Conservation (phyloP, 2,113 vertebrate species). For the Hiodon tergisus region DNA sequence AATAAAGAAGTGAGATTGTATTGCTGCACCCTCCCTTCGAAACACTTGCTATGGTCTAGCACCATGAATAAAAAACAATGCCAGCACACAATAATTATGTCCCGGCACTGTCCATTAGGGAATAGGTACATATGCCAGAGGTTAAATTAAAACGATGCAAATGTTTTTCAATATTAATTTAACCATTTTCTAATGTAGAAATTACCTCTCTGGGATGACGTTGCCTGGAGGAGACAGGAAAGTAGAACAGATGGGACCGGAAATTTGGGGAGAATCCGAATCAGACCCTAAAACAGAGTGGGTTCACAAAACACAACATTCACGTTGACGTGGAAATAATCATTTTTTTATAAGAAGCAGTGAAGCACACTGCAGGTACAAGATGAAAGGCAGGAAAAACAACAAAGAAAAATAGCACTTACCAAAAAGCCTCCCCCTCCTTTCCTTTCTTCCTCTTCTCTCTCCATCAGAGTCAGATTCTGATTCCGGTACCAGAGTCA, state of each 20-base stretch:
- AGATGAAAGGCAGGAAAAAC: background rate
- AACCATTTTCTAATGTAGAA: background rate
- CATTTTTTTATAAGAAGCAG: background rate
- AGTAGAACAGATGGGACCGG: conserved; percentile 48
- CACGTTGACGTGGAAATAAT: background rate
- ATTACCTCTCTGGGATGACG: conserved; percentile 64
- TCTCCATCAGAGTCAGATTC: conserved; percentile 75
- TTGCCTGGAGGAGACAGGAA: conserved; percentile 55
- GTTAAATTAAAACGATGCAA: background rate
- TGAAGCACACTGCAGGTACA: background rate
- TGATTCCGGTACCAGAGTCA: conserved; percentile 63
- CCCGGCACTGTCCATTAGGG: background rate
- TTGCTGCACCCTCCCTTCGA: background rate
- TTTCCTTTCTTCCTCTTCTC: conserved; percentile 25
- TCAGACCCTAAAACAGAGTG: conserved; percentile 40
- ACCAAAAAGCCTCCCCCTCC: conserved; percentile 20
- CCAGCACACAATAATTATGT: background rate
- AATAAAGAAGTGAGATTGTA: background rate
- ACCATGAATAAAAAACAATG: background rate
- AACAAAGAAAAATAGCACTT: background rate
- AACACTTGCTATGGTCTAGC: background rate
- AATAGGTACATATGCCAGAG: background rate
- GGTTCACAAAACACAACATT: background rate
- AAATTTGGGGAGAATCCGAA: conserved; percentile 44
- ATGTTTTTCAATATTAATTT: background rate